These are phyloP conservation scores for Carlito syrichta DNA, from an alignment of 2,113 vertebrate genomes.

Conservation along the genomic window DNA sequence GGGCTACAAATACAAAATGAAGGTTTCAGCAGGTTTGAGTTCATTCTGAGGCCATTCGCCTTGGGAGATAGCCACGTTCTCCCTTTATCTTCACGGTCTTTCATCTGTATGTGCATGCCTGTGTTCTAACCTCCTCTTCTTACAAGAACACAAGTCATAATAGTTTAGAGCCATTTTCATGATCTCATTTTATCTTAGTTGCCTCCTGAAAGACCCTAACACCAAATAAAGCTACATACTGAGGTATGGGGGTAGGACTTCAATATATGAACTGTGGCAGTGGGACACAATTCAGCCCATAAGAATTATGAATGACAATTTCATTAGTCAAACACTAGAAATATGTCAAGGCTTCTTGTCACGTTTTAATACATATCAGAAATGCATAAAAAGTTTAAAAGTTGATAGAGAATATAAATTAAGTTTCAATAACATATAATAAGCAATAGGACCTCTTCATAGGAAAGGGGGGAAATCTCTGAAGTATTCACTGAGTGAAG, in stretches of 20 bases:
- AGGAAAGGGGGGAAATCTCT: neutral
- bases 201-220: neutral
- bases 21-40: neutral
- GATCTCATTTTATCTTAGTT: neutral
- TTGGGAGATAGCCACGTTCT: neutral
- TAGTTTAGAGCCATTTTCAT: neutral
- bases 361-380: neutral
- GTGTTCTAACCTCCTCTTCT: neutral
- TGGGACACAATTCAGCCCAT: neutral
- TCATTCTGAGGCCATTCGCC: neutral
- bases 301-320: neutral
- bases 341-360: neutral
- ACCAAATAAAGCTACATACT: neutral
- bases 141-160: neutral
- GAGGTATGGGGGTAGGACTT: neutral
- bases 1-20: neutral
- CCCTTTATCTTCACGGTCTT: neutral
- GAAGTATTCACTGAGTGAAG: neutral
- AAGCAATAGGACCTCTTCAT: neutral
- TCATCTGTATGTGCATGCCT: neutral
- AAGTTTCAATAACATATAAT: neutral
- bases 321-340: neutral
- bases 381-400: neutral
- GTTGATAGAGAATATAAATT: neutral
- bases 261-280: neutral